These are phyloP conservation scores for Leptobrachium leishanense DNA, from an alignment of 2,113 vertebrate genomes.

Conservation along the genomic window DNA sequence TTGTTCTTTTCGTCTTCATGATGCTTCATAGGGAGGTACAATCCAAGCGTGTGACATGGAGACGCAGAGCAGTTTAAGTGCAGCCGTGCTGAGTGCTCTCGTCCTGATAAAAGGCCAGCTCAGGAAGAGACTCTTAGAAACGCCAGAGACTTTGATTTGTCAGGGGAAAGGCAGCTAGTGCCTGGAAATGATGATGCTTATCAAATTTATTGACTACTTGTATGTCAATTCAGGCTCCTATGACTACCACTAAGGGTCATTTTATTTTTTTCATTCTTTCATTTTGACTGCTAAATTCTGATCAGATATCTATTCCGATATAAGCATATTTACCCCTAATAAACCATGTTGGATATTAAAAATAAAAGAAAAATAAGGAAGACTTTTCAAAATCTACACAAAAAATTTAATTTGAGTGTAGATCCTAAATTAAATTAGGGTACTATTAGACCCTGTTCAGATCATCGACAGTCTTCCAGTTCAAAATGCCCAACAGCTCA, in stretches of 20 bases:
- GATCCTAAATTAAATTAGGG: no score
- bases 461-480: no score
- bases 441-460: no score
- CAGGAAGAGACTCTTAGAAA: neutral
- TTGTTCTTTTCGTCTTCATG: neutral
- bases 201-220: conserved; percentile 10
- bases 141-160: conserved; percentile 8
- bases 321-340: no score
- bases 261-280: neutral
- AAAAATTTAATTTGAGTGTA: no score
- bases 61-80: conserved; percentile 9
- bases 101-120: neutral
- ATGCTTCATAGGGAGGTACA: neutral
- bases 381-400: no score
- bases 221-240: conserved; percentile 6
- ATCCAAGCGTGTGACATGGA: neutral
- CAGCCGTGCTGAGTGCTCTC: conserved; percentile 7
- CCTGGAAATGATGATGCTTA: neutral
- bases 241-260: neutral
- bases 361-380: no score
- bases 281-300: no score
- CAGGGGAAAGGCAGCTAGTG: neutral
- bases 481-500: no score
- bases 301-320: no score
- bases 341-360: no score